Evolutionary conservation across 2,888 invertebrate genomes (phyloP).

Genomic region (Achlya flavicornis): DNA sequence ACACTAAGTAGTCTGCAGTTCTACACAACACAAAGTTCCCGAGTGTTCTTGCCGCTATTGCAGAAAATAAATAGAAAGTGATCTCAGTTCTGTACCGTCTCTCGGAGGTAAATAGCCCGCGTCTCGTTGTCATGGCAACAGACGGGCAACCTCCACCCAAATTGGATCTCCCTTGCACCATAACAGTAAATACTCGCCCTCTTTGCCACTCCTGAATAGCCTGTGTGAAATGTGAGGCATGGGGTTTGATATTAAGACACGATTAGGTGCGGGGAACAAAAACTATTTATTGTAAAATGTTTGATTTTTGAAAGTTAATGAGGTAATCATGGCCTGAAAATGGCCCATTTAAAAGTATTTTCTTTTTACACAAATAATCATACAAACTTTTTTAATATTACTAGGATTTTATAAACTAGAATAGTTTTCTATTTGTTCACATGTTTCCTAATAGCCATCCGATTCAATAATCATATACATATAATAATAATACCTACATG

Average conservation of each 20-base stretch:
- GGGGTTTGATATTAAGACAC: slow-evolving; percentile 37
- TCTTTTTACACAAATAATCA: too few species aligned
- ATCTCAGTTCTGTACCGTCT: slow-evolving; percentile 15
- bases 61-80: slow-evolving; percentile 1
- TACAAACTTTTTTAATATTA: too few species aligned
- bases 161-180: slow-evolving; percentile 40
- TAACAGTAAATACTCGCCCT: slow-evolving; percentile 53
- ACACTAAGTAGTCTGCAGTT: not conserved
- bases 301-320: too few species aligned
- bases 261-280: slow-evolving; percentile 24
- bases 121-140: slow-evolving; percentile 60
- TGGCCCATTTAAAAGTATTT: too few species aligned
- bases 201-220: slow-evolving; percentile 32
- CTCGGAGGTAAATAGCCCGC: slow-evolving; percentile 22
- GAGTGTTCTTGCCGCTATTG: not conserved
- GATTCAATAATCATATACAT: too few species aligned
- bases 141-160: slow-evolving; percentile 37
- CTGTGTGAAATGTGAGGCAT: slow-evolving; percentile 39
- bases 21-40: not conserved
- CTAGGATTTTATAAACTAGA: too few species aligned
- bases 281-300: slow-evolving; percentile 19
- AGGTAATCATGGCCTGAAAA: too few species aligned
- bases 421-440: too few species aligned
- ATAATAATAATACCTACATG: too few species aligned
- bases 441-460: too few species aligned